Conservation (phyloP, 2,113 vertebrate species). For the Urocitellus parryii region DNA sequence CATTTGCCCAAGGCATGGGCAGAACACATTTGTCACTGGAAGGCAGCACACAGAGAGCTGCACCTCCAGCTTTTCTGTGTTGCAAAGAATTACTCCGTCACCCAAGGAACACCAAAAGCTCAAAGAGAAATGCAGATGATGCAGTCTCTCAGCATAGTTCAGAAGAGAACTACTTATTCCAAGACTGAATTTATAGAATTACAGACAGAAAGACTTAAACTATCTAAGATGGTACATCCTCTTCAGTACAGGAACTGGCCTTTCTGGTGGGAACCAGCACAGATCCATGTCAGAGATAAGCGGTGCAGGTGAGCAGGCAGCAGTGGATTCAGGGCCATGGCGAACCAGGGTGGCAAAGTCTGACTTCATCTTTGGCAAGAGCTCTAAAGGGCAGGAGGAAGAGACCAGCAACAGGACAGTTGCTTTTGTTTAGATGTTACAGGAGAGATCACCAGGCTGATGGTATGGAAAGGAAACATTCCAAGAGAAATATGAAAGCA, state of each 20-base stretch:
- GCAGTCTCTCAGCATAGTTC: background rate
- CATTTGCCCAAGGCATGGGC: constrained; percentile 56
- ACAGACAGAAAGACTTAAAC: background rate
- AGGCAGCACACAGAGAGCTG: constrained; percentile 59
- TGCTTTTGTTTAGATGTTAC: background rate
- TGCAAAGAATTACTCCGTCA: constrained; percentile 53
- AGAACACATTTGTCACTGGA: constrained; percentile 69
- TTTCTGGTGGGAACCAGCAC: background rate
- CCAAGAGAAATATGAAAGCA: background rate
- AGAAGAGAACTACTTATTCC: background rate
- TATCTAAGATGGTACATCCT: background rate
- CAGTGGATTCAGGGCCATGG: background rate
- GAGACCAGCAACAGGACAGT: background rate
- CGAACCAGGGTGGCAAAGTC: background rate
- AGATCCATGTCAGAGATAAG: background rate
- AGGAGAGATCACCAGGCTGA: background rate
- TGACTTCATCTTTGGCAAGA: background rate
- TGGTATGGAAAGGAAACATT: background rate
- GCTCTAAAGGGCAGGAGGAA: background rate
- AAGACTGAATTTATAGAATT: constrained; percentile 29
- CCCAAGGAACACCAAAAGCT: constrained; percentile 51
- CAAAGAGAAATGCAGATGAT: constrained; percentile 52
- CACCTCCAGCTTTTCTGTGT: constrained; percentile 45
- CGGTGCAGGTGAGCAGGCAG: background rate
- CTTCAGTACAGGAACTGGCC: background rate